phyloP scores from a whole-genome alignment of 2,113 vertebrate species.

The Pterocles gutturalis region DNA sequence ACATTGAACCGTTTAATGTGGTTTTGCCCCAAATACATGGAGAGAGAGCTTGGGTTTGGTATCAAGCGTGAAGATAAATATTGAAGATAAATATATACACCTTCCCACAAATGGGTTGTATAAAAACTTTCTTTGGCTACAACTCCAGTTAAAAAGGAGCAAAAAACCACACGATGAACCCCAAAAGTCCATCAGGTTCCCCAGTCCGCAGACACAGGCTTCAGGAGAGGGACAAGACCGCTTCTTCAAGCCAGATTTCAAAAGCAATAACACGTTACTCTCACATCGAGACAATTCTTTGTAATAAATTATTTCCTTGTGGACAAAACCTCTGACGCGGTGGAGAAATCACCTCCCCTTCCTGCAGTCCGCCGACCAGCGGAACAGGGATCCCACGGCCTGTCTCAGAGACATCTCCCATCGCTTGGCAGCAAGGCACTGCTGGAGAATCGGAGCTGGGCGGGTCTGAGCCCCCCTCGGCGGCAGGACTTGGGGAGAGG shows the following conservation, averaged over 20 bases:
- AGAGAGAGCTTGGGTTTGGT: neutral
- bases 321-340: neutral
- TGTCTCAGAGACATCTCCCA: accelerated
- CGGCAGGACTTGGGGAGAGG: too few species aligned
- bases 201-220: neutral
- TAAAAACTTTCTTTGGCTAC: neutral
- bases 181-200: neutral
- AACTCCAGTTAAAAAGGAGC: neutral
- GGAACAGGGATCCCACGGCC: neutral
- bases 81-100: neutral
- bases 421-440: accelerated
- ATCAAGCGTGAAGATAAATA: neutral
- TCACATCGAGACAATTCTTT: neutral
- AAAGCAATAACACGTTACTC: neutral
- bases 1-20: accelerated
- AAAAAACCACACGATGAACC: neutral
- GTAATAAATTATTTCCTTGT: neutral
- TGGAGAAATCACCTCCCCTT: neutral
- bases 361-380: neutral
- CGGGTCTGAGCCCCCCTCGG: neutral
- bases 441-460: accelerated
- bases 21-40: neutral
- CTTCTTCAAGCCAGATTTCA: neutral
- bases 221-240: neutral
- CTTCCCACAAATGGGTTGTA: neutral